phyloP scores from a whole-genome alignment of 2,797 vertebrate genomes.

The Echeneis naucrates region DNA sequence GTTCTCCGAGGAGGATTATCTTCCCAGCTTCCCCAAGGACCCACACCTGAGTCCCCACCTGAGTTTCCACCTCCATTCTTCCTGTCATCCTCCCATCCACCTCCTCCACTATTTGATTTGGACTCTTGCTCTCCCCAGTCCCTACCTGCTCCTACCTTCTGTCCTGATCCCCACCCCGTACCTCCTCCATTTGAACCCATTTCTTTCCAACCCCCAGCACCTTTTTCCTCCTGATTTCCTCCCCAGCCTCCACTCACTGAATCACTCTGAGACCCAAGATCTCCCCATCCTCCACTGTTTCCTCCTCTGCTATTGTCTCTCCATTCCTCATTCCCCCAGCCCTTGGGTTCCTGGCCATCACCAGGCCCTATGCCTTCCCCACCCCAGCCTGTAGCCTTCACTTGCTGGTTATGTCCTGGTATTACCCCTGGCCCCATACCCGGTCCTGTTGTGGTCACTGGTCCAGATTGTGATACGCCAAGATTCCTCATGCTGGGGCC shows the following conservation, averaged over 20 bases:
- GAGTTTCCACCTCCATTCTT: conserved; percentile 79
- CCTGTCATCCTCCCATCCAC: conserved; percentile 78
- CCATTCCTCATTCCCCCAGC: conserved; percentile 91
- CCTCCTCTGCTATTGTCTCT: conserved; percentile 82
- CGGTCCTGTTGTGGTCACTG: conserved; percentile 63
- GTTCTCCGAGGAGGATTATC: conserved; percentile 76
- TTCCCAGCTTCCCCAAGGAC: conserved; percentile 84
- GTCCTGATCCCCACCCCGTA: conserved; percentile 76
- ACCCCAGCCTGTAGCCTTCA: conserved; percentile 90
- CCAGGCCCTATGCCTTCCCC: conserved; percentile 78
- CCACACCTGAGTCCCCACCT: conserved; percentile 78
- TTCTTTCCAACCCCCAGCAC: conserved; percentile 84
- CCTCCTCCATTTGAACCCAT: conserved; percentile 77
- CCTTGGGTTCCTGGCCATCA: conserved; percentile 88
- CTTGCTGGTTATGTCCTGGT: conserved; percentile 84
- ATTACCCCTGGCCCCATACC: conserved; percentile 65
- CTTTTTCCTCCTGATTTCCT: conserved; percentile 89
- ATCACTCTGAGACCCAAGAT: conserved; percentile 76
- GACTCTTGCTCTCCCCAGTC: conserved; percentile 82
- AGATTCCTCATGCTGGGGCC: conserved; percentile 79
- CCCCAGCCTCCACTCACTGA: conserved; percentile 77
- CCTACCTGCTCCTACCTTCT: conserved; percentile 69
- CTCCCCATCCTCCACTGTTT: conserved; percentile 78
- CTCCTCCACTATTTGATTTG: conserved; percentile 79
- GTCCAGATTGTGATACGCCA: conserved; percentile 79